Evolutionary conservation across 2,113 vertebrate species (phyloP), one percentile per base, ranked within the genome.

Genomic region (Todiramphus saurophagus): DNA sequence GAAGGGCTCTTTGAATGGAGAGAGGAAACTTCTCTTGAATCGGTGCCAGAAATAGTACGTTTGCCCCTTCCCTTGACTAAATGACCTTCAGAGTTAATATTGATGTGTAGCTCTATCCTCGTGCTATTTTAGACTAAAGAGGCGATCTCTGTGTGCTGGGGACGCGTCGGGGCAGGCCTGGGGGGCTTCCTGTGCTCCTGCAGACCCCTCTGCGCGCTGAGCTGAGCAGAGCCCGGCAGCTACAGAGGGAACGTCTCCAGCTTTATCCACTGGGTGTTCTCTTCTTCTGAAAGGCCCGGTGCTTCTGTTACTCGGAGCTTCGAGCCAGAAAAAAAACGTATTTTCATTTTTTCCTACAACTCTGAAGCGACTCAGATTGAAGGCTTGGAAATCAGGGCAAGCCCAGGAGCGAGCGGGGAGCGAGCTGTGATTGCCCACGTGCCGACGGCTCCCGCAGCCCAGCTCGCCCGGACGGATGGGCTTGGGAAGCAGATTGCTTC

Each of bases 21-120:
- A 92, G 85, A 81, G 85, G 83, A 92, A 90, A 81, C 79, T 91
- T 90, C 35, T 3, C 74, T 50, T 79, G 87, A 84, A 12, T 24
- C 7, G 2, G 28, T 58, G 84, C 87, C 91, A 87, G 85, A 58
- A 95, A 83, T 68, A 93, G 76, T 79, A 51, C 0, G 4, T 25
- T 90, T 89, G 86, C 69, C 79, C 92, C 96, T 94, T 96, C 64
- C 76, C 76, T 84, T 64, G 64, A 19, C 80, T 81, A 18, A 75
- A 28, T 31, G 90, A 95, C 96, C 96, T 95, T 96, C 88, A 81
- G 46, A 39, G 88, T 64, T 64, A 14, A 68, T 83, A 83, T 11
- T 89, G 95, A 83, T 78, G 90, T 37, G 64, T 13, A 5, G 68
- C 89, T 93, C 75, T 93, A 60, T 68, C 75, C 80, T 87, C 0